A percentile compares a stretch with the other conserved stretches of the same genome.
Conservation (phyloP, 2,888 invertebrate species). For the Caenorhabditis sp. region DNA sequence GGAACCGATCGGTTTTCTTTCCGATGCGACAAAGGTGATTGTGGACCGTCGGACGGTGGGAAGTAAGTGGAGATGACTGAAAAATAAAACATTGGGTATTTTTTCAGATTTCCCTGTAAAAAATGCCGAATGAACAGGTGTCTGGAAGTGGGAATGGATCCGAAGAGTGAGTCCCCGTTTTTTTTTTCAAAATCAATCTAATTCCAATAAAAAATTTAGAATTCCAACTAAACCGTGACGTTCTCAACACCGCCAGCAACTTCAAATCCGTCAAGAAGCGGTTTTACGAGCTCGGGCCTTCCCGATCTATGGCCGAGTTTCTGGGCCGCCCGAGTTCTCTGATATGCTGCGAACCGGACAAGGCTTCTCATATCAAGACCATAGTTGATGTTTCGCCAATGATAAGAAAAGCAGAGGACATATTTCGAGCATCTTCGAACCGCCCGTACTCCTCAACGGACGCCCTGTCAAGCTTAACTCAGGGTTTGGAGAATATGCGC, state of each 20-base stretch:
- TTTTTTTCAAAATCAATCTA: not conserved
- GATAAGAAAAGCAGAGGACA: slow-evolving; percentile 1
- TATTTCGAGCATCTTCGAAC: not conserved
- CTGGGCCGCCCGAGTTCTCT: slow-evolving; percentile 11
- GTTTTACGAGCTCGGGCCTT: not conserved
- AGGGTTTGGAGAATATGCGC: not conserved
- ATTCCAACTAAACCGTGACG: slow-evolving; percentile 17
- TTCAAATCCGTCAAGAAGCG: not conserved
- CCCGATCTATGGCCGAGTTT: slow-evolving; percentile 6
- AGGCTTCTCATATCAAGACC: slow-evolving; percentile 8
- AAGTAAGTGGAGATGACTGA: not conserved
- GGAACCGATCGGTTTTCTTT: not conserved
- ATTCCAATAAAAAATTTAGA: not conserved
- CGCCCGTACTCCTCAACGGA: not conserved
- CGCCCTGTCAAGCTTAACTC: not conserved
- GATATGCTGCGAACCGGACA: slow-evolving; percentile 12
- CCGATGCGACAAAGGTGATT: not conserved
- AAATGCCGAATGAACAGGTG: slow-evolving; percentile 30
- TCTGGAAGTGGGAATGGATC: slow-evolving; percentile 11
- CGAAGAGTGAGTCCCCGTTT: slow-evolving; percentile 13
- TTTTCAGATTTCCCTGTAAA: slow-evolving; percentile 25
- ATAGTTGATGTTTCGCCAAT: slow-evolving; percentile 19
- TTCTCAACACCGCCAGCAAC: slow-evolving; percentile 14
- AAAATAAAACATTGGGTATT: not conserved
- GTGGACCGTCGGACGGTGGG: not conserved